A percentile compares a stretch with the other conserved stretches of the same genome.
These are phyloP conservation scores for Erpobdella octoculata DNA, from an alignment of 2,888 invertebrate genomes.

Conservation along the genomic window DNA sequence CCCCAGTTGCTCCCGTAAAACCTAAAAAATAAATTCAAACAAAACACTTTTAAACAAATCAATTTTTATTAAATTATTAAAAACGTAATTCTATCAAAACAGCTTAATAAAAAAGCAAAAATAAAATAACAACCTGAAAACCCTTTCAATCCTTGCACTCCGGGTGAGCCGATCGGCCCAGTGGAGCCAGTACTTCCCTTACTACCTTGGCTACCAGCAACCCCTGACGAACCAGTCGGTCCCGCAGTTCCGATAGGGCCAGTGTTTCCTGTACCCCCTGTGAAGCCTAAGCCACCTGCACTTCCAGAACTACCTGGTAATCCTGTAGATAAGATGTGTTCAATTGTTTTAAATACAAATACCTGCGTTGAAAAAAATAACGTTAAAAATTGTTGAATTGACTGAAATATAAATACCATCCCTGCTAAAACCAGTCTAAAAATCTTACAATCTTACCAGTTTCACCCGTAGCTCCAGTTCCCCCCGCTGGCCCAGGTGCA, in stretches of 20 bases:
- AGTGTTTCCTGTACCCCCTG: background rate
- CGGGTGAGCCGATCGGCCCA: background rate
- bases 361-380: too few relatives aligned
- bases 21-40: too few relatives aligned
- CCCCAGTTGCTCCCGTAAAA: background rate
- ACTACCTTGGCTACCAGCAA: background rate
- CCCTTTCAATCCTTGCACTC: conserved; percentile 10
- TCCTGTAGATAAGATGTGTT: too few relatives aligned
- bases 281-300: background rate
- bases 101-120: background rate
- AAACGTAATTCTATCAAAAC: too few relatives aligned
- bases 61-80: too few relatives aligned
- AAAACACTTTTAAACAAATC: too few relatives aligned
- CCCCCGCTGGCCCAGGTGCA: background rate
- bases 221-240: background rate
- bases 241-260: background rate
- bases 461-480: conserved; percentile 1
- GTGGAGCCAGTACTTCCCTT: background rate
- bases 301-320: background rate
- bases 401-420: too few relatives aligned
- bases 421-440: too few relatives aligned
- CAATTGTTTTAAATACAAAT: too few relatives aligned
- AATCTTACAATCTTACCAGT: too few relatives aligned
- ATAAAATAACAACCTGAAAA: background rate
- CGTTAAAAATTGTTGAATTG: too few relatives aligned